Percentiles rank a stretch among this genome's conserved stretches.
These are phyloP conservation scores for Drosophila rubida DNA, from an alignment of 2,888 invertebrate species.

Conservation along the genomic window DNA sequence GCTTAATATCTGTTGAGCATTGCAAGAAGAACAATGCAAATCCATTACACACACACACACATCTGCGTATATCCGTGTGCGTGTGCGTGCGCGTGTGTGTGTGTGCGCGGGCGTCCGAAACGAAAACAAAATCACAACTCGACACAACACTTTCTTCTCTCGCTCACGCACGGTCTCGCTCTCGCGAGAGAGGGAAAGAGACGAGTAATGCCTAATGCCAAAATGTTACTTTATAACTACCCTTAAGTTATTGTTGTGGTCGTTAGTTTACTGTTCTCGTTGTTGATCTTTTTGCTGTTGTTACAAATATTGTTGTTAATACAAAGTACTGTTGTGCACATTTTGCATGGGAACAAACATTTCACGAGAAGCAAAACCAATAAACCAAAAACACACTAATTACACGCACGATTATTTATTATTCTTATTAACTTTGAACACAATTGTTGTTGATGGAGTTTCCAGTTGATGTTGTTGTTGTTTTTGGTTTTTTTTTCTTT, in stretches of 20 bases:
- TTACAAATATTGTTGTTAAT: constrained; percentile 26
- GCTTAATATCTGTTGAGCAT: constrained; percentile 10
- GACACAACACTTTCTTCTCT: constrained; percentile 12
- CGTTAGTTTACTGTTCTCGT: constrained; percentile 22
- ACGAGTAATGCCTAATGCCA: constrained; percentile 20
- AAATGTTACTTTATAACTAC: constrained; percentile 10
- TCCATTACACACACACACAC: constrained; percentile 55
- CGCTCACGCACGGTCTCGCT: constrained; percentile 20
- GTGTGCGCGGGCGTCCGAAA: constrained; percentile 28
- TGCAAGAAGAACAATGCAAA: constrained; percentile 46
- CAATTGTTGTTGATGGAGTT: constrained; percentile 27
- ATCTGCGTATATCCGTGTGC: neutral
- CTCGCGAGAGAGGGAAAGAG: constrained; percentile 3
- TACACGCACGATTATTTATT: constrained; percentile 33
- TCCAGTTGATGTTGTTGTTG: constrained; percentile 15
- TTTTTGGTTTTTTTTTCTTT: constrained; percentile 19
- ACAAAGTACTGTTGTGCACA: constrained; percentile 44
- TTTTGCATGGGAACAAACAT: constrained; percentile 57
- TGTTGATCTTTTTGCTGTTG: constrained; percentile 28
- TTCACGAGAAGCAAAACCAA: constrained; percentile 29
- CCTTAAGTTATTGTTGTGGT: constrained; percentile 54
- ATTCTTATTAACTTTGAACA: constrained; percentile 26
- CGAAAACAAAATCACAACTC: constrained; percentile 44
- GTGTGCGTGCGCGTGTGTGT: constrained; percentile 29
- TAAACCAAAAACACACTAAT: constrained; percentile 18